These are phyloP conservation scores for Pseudopipra pipra DNA, from an alignment of 2,113 vertebrate genomes.

Conservation along the genomic window DNA sequence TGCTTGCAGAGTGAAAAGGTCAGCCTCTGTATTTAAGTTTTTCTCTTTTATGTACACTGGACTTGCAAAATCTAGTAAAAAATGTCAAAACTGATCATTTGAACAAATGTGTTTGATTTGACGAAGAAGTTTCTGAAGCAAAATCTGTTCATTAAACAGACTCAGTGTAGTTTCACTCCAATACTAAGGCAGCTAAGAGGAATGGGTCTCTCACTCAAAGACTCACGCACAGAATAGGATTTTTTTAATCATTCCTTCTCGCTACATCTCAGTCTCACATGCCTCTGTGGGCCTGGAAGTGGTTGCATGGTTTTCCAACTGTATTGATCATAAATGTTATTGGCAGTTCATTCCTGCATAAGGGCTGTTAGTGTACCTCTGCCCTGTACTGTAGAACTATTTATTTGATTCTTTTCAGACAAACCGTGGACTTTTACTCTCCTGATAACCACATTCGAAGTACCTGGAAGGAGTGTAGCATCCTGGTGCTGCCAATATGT, in stretches of 20 bases:
- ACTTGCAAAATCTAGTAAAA: conserved; percentile 42
- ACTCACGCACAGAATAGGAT: neutral
- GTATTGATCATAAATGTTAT: neutral
- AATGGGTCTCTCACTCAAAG: neutral
- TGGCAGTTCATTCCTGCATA: neutral
- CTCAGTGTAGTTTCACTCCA: neutral
- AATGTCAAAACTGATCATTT: neutral
- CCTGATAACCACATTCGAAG: neutral
- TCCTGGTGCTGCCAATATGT: neutral
- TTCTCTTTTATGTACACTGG: conserved; percentile 1
- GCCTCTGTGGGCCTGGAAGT: neutral
- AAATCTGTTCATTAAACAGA: neutral
- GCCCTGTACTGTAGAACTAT: neutral
- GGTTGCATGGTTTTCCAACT: neutral
- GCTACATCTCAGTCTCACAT: rapidly evolving
- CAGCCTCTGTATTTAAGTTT: conserved; percentile 7
- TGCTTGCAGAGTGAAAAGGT: conserved; percentile 63
- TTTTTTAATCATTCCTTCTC: neutral
- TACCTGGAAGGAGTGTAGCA: neutral
- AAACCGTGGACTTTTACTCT: neutral
- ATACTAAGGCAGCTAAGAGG: neutral
- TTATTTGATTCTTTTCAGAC: neutral
- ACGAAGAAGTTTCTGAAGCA: neutral
- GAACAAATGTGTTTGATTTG: neutral
- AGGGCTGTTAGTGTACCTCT: neutral